phyloP scores from a whole-genome alignment of 2,113 vertebrate genomes.

The Hippoglossus stenolepis region DNA sequence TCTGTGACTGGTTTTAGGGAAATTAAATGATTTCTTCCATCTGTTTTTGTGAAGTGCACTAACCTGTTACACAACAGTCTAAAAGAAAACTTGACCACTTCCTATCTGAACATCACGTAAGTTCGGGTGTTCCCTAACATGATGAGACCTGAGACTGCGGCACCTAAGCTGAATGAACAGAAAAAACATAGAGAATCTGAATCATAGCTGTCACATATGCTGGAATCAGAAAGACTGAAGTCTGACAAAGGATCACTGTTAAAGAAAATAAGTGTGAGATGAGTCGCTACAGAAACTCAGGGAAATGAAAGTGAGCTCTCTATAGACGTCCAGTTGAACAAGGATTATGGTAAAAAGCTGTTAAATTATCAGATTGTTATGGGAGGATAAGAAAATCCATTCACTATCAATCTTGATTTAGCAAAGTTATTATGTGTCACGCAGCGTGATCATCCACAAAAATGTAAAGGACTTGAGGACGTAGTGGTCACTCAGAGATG shows the following conservation, averaged over 20 bases:
- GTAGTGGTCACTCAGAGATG: too few species aligned
- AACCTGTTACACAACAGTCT: not conserved
- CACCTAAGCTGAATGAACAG: not conserved
- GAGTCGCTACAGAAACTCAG: not conserved
- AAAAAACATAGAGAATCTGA: not conserved
- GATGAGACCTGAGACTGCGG: not conserved
- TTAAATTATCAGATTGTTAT: too few species aligned
- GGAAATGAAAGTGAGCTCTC: too few species aligned
- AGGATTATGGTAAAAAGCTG: too few species aligned
- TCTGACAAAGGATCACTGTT: not conserved
- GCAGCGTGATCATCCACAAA: too few species aligned
- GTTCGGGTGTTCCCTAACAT: not conserved
- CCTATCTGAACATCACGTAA: not conserved
- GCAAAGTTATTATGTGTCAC: too few species aligned
- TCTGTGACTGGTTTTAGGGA: not conserved
- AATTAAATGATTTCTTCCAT: not conserved
- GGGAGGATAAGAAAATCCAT: too few species aligned
- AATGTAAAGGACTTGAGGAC: too few species aligned
- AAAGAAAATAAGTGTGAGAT: not conserved
- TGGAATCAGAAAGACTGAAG: too few species aligned
- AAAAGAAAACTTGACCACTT: slow-evolving; percentile 9
- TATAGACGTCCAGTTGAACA: not conserved
- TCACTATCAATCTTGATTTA: too few species aligned
- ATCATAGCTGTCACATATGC: not conserved
- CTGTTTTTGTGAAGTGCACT: not conserved